Percentiles rank a stretch among this genome's conserved stretches.
These are phyloP conservation scores for Drosophila leontia DNA, from an alignment of 1,140 invertebrate species.

Conservation along the genomic window DNA sequence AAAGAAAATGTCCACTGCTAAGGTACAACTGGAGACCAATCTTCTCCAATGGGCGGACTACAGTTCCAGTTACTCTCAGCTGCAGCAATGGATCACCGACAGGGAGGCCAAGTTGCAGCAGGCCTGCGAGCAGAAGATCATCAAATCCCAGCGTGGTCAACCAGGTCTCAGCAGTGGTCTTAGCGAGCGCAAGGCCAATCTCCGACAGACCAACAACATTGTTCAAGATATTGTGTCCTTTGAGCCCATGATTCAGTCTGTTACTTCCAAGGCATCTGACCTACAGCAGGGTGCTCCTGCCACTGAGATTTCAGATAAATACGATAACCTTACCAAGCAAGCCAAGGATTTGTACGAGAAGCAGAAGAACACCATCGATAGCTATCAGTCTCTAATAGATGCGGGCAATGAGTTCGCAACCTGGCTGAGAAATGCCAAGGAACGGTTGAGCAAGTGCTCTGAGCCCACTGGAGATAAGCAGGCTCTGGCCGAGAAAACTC, in stretches of 20 bases:
- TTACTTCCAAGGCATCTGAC: constrained; percentile 95
- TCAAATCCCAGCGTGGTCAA: constrained; percentile 90
- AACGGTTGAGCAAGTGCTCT: constrained; percentile 95
- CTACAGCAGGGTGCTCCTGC: constrained; percentile 93
- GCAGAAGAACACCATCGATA: constrained; percentile 95
- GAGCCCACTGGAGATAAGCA: constrained; percentile 98
- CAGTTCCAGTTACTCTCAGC: constrained; percentile 94
- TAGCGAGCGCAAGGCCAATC: constrained; percentile 93
- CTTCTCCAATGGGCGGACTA: constrained; percentile 98
- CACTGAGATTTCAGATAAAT: constrained; percentile 95
- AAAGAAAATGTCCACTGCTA: constrained; percentile 96
- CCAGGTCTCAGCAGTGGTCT: constrained; percentile 90
- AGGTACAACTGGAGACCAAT: constrained; percentile 96
- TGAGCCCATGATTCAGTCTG: constrained; percentile 97
- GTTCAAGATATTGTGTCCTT: constrained; percentile 97
- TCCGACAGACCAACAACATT: constrained; percentile 96
- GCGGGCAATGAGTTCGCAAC: constrained; percentile 95
- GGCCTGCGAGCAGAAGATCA: constrained; percentile 94
- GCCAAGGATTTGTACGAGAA: constrained; percentile 95
- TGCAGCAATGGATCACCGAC: constrained; percentile 98
- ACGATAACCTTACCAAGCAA: constrained; percentile 94
- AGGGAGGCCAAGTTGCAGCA: constrained; percentile 97
- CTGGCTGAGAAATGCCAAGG: constrained; percentile 95
- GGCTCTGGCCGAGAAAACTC: constrained; percentile 92
- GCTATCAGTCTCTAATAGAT: constrained; percentile 95